Conservation (phyloP, 2,113 vertebrate genomes). For the Dinomys branickii region DNA sequence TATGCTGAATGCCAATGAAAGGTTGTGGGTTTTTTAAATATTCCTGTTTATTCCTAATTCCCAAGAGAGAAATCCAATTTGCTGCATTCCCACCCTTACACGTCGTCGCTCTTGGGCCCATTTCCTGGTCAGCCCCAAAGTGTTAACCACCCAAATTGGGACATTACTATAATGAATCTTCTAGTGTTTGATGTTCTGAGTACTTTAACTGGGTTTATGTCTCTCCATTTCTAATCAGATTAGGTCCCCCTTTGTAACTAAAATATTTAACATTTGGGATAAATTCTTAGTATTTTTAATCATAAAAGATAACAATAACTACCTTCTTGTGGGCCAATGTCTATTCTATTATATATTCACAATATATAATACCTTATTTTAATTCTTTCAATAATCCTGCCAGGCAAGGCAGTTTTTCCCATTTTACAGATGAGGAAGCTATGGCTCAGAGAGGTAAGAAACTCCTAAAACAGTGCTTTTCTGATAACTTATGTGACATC, state of each 20-base stretch:
- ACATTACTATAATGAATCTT: accelerated
- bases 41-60: not conserved
- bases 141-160: not conserved
- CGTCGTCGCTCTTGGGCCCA: too few species aligned
- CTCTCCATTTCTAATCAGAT: not conserved
- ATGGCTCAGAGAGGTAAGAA: not conserved
- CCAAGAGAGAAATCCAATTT: not conserved
- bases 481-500: not conserved
- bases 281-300: not conserved
- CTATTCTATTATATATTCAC: not conserved
- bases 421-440: not conserved
- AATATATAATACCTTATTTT: not conserved
- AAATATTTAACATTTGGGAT: conserved; percentile 6
- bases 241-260: not conserved
- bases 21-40: not conserved
- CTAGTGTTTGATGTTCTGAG: not conserved
- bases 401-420: not conserved
- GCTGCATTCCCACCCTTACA: accelerated
- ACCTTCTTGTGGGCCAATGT: not conserved
- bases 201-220: not conserved
- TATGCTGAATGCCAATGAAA: not conserved
- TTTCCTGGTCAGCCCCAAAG: not conserved
- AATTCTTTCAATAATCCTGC: not conserved
- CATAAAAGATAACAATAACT: not conserved
- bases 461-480: not conserved